Evolutionary conservation across 2,113 vertebrate genomes (phyloP).

Genomic region (Hydropotes inermis): DNA sequence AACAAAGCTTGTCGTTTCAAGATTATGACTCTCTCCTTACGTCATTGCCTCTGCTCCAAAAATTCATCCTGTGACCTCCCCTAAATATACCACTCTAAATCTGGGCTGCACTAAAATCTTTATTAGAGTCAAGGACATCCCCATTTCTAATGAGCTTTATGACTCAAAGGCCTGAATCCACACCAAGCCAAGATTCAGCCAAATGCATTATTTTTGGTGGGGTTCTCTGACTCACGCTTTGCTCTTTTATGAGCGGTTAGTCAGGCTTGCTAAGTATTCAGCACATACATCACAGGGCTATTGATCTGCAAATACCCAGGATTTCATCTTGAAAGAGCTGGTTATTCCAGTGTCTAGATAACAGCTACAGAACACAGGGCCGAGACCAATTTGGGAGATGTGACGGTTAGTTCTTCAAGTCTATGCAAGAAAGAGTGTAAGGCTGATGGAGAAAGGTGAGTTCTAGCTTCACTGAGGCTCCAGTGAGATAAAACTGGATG

Average conservation of each 20-base stretch:
- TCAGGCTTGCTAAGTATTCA: constrained; percentile 42
- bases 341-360: not conserved
- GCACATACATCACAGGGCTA: not conserved
- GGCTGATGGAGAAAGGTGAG: not conserved
- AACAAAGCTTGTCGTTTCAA: not conserved
- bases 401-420: not conserved
- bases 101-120: constrained; percentile 36
- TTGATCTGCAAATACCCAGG: constrained; percentile 16
- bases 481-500: not conserved
- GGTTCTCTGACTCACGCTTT: constrained; percentile 61
- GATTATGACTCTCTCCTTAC: not conserved
- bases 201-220: constrained; percentile 57
- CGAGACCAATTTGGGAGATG: not conserved
- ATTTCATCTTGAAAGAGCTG: not conserved
- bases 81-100: constrained; percentile 49
- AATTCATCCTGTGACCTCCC: not conserved
- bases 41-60: not conserved
- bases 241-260: constrained; percentile 52
- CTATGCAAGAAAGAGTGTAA: not conserved
- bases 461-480: not conserved
- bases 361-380: not conserved
- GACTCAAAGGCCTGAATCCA: constrained; percentile 66
- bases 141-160: constrained; percentile 41
- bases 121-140: constrained; percentile 55
- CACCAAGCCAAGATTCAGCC: constrained; percentile 19